Percentiles rank a stretch among this genome's conserved stretches.
These are phyloP conservation scores for Phasianus colchicus DNA, from an alignment of 2,113 vertebrate species.

Conservation along the genomic window DNA sequence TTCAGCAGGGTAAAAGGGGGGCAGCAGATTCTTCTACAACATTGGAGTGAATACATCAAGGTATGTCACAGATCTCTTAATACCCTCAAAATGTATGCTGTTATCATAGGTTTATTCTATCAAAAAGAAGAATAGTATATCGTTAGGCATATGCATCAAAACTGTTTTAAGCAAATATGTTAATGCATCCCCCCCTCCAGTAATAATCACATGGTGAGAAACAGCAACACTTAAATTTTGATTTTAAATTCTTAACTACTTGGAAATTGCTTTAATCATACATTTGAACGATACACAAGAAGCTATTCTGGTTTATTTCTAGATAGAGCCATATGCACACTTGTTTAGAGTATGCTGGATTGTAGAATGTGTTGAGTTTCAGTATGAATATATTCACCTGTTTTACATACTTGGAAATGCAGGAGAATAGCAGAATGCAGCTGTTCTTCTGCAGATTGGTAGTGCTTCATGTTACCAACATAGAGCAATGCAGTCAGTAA, in stretches of 20 bases:
- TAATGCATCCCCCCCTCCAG: not conserved
- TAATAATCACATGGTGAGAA: not conserved
- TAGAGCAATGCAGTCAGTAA: not conserved
- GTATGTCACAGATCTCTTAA: conserved; percentile 57
- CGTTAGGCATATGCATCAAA: not conserved
- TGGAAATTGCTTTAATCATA: not conserved
- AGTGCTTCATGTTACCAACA: not conserved
- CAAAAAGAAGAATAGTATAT: not conserved
- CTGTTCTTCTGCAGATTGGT: not conserved
- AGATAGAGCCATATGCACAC: not conserved
- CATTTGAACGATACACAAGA: not conserved
- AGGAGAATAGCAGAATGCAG: not conserved
- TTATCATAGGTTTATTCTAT: not conserved
- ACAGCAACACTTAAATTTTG: not conserved
- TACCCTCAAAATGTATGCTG: not conserved
- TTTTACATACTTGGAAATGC: not conserved
- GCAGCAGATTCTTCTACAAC: conserved; percentile 81
- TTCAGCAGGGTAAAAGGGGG: conserved; percentile 84
- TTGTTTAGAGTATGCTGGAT: not conserved
- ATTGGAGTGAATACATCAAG: conserved; percentile 88
- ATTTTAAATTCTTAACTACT: not conserved
- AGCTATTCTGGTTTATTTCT: not conserved
- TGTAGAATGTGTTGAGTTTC: not conserved
- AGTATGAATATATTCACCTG: not conserved
- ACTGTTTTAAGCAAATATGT: not conserved